Base-by-base conservation (phyloP, 2,888 invertebrate species). In the Unio pictorum region DNA sequence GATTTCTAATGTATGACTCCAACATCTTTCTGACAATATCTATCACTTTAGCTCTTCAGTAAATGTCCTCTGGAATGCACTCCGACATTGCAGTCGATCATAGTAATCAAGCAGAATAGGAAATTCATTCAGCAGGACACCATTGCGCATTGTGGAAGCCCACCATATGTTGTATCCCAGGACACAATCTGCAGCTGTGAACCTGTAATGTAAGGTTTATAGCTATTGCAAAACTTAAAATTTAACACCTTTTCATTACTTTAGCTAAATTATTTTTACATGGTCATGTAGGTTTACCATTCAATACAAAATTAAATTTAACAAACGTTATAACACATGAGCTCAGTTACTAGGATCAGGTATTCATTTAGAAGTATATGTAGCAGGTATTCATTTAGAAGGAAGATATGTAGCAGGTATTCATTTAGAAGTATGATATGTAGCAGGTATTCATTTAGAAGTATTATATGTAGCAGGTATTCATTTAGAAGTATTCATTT, bases 111-210 rank as follows among this genome's bases (percentile, higher is more conserved):
- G 66, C 34, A 84, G 65, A 11, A 73, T 71, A 4, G 84, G 84
- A 61, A 74, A 78, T 17, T 80, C 72, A 18, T 76, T 57, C 4
- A 86, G 69, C 6, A 85, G 73, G 3, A 70, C 69, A 18, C 84
- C 86, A 20, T 79, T 72, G 55, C 79, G 76, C 78, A 84, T 80
- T 5, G 71, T 78, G 26, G 66, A 71, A 1, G 84, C 84, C 84
- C 84, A 85, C 77, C 79, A 83, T 55, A 85, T 56, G 66, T 80
- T 81, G 70, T 83, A 86, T 5, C 85, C 85, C n/a, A 86, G 61
- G n/a, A 86, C 82, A 72, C 86, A 86, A 71, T 86, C 86, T 54
- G 84, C 86, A 20, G 83, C 85, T 55, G 83, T 80, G 56, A 86
- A 81, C 55, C 86, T 86, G 72, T 15, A 69, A 73, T 11, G 45